phyloP scores from a whole-genome alignment of 2,888 invertebrate genomes.

The Belgica antarctica region DNA sequence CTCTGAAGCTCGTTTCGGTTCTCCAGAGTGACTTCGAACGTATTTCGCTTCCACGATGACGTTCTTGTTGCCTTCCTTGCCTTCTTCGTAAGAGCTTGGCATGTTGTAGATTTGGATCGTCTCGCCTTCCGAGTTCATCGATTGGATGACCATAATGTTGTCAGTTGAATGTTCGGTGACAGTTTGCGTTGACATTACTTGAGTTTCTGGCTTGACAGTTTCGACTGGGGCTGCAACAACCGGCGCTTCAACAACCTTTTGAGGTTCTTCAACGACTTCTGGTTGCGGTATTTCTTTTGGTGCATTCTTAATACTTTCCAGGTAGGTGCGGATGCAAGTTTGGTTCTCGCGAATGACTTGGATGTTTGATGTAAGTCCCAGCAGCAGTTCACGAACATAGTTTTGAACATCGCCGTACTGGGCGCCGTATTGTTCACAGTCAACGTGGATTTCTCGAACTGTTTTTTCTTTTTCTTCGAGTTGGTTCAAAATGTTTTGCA shows the following conservation, averaged over 20 bases:
- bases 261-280: conserved; percentile 58
- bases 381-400: conserved; percentile 56
- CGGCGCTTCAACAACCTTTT: conserved; percentile 59
- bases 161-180: conserved; percentile 58
- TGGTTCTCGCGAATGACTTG: conserved; percentile 38
- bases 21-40: conserved; percentile 58
- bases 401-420: conserved; percentile 56
- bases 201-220: conserved; percentile 48
- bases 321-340: neutral
- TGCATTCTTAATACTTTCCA: conserved; percentile 50
- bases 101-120: conserved; percentile 70
- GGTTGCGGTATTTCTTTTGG: conserved; percentile 48
- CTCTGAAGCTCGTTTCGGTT: conserved; percentile 62
- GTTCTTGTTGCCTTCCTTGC: conserved; percentile 62
- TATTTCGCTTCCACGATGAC: conserved; percentile 73
- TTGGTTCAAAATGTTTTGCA: conserved; percentile 58
- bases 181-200: conserved; percentile 52
- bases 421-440: conserved; percentile 56
- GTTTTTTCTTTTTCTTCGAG: conserved; percentile 57
- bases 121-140: conserved; percentile 63
- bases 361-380: conserved; percentile 31
- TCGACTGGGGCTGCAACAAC: conserved; percentile 55
- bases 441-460: conserved; percentile 55
- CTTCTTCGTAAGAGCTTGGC: conserved; percentile 58
- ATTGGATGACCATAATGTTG: conserved; percentile 67